Evolutionary conservation across 2,113 vertebrate genomes (phyloP).

Genomic region (Heterochromis multidens): DNA sequence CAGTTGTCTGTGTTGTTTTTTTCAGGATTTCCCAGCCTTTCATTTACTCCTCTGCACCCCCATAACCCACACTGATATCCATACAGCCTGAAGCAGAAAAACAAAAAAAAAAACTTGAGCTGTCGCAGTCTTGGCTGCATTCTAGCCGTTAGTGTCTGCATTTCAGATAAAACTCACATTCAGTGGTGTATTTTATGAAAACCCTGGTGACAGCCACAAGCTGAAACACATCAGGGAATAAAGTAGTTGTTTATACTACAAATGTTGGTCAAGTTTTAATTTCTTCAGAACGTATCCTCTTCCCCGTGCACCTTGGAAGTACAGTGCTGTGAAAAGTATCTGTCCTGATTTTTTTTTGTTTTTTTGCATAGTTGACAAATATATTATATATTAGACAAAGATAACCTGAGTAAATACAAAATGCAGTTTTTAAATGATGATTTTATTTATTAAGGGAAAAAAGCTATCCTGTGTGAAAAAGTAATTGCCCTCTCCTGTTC

Average conservation of each 20-base stretch:
- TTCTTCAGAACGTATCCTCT: not conserved
- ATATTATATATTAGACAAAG: not conserved
- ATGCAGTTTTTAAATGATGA: not conserved
- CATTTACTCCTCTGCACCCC: constrained; percentile 18
- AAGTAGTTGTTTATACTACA: not conserved
- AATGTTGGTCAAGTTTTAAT: not conserved
- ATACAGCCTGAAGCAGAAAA: constrained; percentile 21
- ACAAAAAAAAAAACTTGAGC: not conserved
- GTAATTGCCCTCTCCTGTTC: not conserved
- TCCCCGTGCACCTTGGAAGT: not conserved
- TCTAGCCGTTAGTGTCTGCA: not conserved
- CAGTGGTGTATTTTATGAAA: not conserved
- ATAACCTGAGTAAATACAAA: not conserved
- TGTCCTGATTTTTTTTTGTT: not conserved
- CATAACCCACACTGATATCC: constrained; percentile 22
- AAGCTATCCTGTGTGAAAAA: not conserved
- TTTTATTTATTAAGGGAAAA: not conserved
- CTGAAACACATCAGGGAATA: too few species aligned
- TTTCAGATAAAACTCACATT: not conserved
- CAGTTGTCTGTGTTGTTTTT: constrained; percentile 16
- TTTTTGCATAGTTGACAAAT: too few species aligned
- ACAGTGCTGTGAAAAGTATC: not conserved
- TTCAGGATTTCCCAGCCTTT: constrained; percentile 32
- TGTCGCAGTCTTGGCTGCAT: not conserved
- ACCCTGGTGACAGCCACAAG: too few species aligned